Evolutionary conservation across 2,888 invertebrate genomes (phyloP).

Genomic region (Sinopyrophorus schimmeli): DNA sequence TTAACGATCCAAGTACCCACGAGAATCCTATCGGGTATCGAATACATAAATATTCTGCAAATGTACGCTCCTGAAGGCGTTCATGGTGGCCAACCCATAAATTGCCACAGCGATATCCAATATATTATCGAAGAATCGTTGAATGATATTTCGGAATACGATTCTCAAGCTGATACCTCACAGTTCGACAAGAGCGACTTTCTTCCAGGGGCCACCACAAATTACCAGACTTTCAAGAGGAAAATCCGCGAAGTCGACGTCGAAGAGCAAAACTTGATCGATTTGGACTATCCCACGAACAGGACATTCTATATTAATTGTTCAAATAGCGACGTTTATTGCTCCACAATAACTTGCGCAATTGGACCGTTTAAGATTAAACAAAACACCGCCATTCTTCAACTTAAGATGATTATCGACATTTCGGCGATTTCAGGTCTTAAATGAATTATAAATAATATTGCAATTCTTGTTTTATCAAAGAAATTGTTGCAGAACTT

Average conservation of each 20-base stretch:
- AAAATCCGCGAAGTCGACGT: no score
- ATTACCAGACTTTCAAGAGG: no score
- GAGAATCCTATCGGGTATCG: slow-evolving; percentile 24
- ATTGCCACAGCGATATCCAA: slow-evolving; percentile 38
- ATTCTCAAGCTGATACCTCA: not conserved
- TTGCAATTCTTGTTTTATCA: not conserved
- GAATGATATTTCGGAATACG: slow-evolving; percentile 5
- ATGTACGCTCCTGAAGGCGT: slow-evolving; percentile 37
- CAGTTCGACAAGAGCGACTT: no score
- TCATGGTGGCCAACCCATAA: slow-evolving; percentile 42
- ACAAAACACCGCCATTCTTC: slow-evolving; percentile 47
- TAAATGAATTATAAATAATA: slow-evolving; percentile 23
- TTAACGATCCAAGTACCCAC: slow-evolving; percentile 50
- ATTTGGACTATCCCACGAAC: slow-evolving; percentile 31
- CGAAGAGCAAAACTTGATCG: no score
- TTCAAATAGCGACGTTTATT: slow-evolving; percentile 43
- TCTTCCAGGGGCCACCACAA: no score
- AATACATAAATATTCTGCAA: slow-evolving; percentile 34
- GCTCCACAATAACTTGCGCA: slow-evolving; percentile 48
- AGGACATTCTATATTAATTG: slow-evolving; percentile 52
- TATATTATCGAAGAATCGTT: slow-evolving; percentile 29
- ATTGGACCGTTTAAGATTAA: slow-evolving; percentile 48
- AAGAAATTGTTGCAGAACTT: slow-evolving; percentile 35
- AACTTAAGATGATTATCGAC: slow-evolving; percentile 49
- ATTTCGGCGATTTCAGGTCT: slow-evolving; percentile 47